Evolutionary conservation across 2,113 vertebrate species (phyloP).

Genomic region (Ginglymostoma cirratum): DNA sequence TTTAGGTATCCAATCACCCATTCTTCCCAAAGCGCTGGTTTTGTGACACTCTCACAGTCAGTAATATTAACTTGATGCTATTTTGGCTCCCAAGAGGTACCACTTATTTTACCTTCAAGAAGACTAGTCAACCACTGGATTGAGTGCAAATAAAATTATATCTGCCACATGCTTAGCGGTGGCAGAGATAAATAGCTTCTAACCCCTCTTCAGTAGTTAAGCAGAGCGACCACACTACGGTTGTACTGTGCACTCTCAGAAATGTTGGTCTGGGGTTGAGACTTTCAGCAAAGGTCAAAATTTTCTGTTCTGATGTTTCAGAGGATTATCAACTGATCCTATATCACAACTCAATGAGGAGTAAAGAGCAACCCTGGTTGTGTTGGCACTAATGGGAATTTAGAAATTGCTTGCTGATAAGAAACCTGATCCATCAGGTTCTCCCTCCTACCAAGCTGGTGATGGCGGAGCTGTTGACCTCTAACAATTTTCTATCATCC

Average conservation of each 20-base stretch:
- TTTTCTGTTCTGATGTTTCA: not conserved
- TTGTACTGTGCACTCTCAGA: not conserved
- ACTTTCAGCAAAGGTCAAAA: not conserved
- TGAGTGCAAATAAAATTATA: not conserved
- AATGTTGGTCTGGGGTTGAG: not conserved
- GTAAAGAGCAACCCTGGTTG: not conserved
- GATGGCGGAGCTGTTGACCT: not conserved
- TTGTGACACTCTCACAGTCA: not conserved
- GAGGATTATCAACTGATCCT: not conserved
- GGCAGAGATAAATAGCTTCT: not conserved
- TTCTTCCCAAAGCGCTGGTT: not conserved
- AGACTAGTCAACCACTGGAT: not conserved
- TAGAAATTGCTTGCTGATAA: not conserved
- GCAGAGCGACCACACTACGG: not conserved
- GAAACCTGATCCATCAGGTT: no score
- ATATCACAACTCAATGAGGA: not conserved
- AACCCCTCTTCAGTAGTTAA: not conserved
- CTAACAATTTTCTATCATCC: not conserved
- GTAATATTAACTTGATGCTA: not conserved
- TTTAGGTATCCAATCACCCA: not conserved
- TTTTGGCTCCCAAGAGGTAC: not conserved
- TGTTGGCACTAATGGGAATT: not conserved
- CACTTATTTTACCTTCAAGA: not conserved
- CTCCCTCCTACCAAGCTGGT: not conserved
- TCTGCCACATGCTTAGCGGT: not conserved